Percentiles rank a stretch among this genome's conserved stretches.
Conservation (phyloP, 1,140 invertebrate species). For the Drosophila elegans region DNA sequence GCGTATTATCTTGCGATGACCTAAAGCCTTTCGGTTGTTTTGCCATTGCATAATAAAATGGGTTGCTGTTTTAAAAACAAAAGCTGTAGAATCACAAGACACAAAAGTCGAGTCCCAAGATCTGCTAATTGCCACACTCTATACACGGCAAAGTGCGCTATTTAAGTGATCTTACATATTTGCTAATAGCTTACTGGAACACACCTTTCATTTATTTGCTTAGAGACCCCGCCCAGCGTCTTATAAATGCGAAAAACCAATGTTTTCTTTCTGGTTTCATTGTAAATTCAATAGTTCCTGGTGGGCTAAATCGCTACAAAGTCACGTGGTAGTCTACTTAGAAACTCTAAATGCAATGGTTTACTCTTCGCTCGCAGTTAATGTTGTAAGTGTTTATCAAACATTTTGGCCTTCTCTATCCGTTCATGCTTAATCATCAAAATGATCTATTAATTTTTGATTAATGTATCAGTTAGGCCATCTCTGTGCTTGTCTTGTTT, state of each 20-base stretch:
- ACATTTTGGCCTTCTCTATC: too few relatives aligned
- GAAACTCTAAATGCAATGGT: not conserved
- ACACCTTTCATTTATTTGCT: constrained; percentile 23
- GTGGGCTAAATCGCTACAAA: not conserved
- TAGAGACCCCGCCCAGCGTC: not conserved
- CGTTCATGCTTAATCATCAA: not conserved
- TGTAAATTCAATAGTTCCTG: constrained; percentile 9
- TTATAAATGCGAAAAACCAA: constrained; percentile 5
- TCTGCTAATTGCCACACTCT: constrained; percentile 13
- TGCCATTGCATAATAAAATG: constrained; percentile 18
- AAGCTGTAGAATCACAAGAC: constrained; percentile 4
- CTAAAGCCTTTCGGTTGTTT: not conserved
- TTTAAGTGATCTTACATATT: constrained; percentile 20
- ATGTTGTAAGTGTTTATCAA: too few relatives aligned
- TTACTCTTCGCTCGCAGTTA: not conserved
- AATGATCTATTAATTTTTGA: not conserved
- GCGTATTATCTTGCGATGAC: constrained; percentile 19
- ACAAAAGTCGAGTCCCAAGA: constrained; percentile 9
- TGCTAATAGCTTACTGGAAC: constrained; percentile 20
- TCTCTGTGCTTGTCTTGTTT: not conserved
- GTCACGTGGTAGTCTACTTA: not conserved
- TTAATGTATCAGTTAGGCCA: too few relatives aligned
- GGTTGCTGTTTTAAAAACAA: not conserved
- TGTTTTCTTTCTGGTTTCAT: not conserved
- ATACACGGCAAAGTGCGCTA: not conserved